Percentiles rank a stretch among this genome's conserved stretches.
Evolutionary conservation across 92 coral and sea anemone species (phyloP).

Genomic region (Epizoanthus stellaris): DNA sequence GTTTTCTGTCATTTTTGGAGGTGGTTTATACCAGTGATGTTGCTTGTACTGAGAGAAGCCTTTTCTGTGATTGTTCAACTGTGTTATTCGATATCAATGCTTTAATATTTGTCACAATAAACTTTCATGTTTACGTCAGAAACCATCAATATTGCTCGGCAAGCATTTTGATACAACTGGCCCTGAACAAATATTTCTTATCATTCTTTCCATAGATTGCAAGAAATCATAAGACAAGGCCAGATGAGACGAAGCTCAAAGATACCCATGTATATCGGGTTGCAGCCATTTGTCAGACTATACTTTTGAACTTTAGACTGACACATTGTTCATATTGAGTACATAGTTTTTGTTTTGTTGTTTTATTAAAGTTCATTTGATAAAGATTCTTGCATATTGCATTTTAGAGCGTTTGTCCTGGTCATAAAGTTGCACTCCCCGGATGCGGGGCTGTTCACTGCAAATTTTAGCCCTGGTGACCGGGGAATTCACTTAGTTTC

Average conservation of each 20-base stretch:
- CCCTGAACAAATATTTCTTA: slow-evolving; percentile 14
- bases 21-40: slow-evolving; percentile 19
- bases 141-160: slow-evolving; percentile 3
- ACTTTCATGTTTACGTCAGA: slow-evolving; percentile 23
- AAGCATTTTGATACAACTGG: slow-evolving; percentile 32
- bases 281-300: too few species aligned
- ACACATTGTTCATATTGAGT: neutral
- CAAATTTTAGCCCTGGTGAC: too few species aligned
- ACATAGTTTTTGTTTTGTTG: too few species aligned
- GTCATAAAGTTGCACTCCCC: too few species aligned
- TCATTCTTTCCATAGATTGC: slow-evolving; percentile 24
- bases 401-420: too few species aligned
- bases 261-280: slow-evolving; percentile 11
- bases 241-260: slow-evolving; percentile 14
- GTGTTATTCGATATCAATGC: slow-evolving; percentile 17
- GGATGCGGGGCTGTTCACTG: too few species aligned
- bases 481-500: too few species aligned
- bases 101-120: slow-evolving; percentile 29
- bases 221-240: slow-evolving; percentile 15
- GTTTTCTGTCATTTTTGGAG: slow-evolving; percentile 12
- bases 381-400: too few species aligned
- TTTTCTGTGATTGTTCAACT: slow-evolving; percentile 20
- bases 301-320: slow-evolving; percentile 1
- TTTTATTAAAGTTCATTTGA: too few species aligned
- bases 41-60: slow-evolving; percentile 34